Evolutionary conservation across 2,888 invertebrate genomes (phyloP).

Genomic region (Drosophila lacicola): DNA sequence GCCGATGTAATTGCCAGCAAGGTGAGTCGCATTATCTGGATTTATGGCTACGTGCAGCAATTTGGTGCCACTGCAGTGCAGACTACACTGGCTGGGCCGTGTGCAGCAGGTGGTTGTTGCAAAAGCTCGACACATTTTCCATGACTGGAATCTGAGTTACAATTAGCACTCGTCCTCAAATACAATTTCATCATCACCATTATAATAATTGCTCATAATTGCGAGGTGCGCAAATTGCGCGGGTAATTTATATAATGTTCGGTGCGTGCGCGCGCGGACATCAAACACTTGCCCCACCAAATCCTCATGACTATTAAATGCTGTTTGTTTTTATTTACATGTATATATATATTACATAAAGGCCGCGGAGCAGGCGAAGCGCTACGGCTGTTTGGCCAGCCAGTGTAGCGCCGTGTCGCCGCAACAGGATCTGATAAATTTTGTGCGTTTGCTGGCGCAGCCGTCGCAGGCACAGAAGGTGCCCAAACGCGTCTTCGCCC

Average conservation of each 20-base stretch:
- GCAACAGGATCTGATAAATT: slow-evolving; percentile 87
- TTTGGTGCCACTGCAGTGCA: slow-evolving; percentile 42
- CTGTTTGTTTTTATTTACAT: slow-evolving; percentile 29
- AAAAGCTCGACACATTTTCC: slow-evolving; percentile 22
- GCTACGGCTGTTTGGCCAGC: slow-evolving; percentile 92
- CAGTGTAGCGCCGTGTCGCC: slow-evolving; percentile 91
- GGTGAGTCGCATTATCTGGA: slow-evolving; percentile 87
- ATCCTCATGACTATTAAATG: slow-evolving; percentile 23
- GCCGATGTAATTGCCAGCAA: slow-evolving; percentile 93
- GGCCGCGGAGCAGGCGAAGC: slow-evolving; percentile 92
- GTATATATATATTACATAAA: not conserved
- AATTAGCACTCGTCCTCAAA: slow-evolving; percentile 35
- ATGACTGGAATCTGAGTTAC: slow-evolving; percentile 24
- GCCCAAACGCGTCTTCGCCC: slow-evolving; percentile 87
- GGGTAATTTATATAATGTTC: slow-evolving; percentile 66
- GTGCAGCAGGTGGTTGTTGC: slow-evolving; percentile 40
- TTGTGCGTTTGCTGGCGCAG: slow-evolving; percentile 90
- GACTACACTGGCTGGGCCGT: too few species aligned
- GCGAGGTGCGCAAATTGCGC: slow-evolving; percentile 57
- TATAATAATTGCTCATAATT: slow-evolving; percentile 72
- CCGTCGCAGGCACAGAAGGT: slow-evolving; percentile 85
- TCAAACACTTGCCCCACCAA: slow-evolving; percentile 34
- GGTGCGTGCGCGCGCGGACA: slow-evolving; percentile 43
- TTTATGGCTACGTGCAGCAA: slow-evolving; percentile 66
- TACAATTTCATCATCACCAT: slow-evolving; percentile 57